These are phyloP conservation scores for Odontocerum albicorne DNA, from an alignment of 2,888 invertebrate genomes.

Conservation along the genomic window DNA sequence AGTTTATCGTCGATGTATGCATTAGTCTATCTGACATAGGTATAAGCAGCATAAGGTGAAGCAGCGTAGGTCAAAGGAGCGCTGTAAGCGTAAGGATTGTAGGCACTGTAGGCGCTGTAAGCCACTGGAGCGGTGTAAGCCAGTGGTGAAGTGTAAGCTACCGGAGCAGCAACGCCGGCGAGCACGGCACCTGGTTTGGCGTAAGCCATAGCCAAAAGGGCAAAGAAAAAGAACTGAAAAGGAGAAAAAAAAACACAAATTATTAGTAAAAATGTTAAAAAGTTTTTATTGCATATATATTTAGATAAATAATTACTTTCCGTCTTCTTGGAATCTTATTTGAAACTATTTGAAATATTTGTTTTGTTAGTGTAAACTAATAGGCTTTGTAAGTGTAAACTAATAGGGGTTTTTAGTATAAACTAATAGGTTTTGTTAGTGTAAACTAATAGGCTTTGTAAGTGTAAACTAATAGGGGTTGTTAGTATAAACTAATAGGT, in stretches of 20 bases:
- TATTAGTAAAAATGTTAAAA: not conserved
- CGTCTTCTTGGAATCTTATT: too few relatives aligned
- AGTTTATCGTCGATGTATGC: too few relatives aligned
- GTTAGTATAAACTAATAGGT: too few relatives aligned
- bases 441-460: too few relatives aligned
- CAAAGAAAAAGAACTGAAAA: slow-evolving; percentile 34
- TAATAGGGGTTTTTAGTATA: too few relatives aligned
- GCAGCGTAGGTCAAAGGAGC: slow-evolving; percentile 27
- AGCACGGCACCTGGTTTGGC: slow-evolving; percentile 37
- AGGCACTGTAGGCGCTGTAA: slow-evolving; percentile 26
- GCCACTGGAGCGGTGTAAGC: slow-evolving; percentile 26
- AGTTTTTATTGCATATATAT: not conserved
- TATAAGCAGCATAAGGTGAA: slow-evolving; percentile 41
- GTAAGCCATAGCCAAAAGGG: slow-evolving; percentile 32
- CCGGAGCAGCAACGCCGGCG: slow-evolving; percentile 39
- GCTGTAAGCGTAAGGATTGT: slow-evolving; percentile 29
- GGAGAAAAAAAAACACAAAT: slow-evolving; percentile 3
- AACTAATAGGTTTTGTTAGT: too few relatives aligned
- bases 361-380: too few relatives aligned
- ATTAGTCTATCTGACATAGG: too few relatives aligned
- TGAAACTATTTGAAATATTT: too few relatives aligned
- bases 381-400: too few relatives aligned
- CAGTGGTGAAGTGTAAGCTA: slow-evolving; percentile 37
- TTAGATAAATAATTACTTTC: not conserved
- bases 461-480: too few relatives aligned